Evolutionary conservation across 2,113 vertebrate genomes (phyloP).

Genomic region (Atrichornis clamosus): DNA sequence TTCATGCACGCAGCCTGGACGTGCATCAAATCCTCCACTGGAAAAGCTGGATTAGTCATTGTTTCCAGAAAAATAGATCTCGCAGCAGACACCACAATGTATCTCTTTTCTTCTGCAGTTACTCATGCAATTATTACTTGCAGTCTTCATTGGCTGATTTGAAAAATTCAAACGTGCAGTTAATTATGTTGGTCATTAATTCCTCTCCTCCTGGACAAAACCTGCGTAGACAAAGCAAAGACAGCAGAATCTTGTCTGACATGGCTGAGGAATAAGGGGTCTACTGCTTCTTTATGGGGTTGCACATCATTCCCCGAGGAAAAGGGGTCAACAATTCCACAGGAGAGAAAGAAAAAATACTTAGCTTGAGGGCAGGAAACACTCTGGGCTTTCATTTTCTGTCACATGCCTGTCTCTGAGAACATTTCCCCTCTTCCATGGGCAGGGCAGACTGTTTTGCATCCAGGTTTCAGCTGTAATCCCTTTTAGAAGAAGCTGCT

Average conservation of each 20-base stretch:
- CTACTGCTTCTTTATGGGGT: background rate
- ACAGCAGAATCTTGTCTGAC: background rate
- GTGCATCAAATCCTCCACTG: background rate
- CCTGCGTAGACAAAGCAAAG: background rate
- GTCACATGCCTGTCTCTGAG: background rate
- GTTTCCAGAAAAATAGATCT: slow-evolving; percentile 16
- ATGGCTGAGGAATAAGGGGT: background rate
- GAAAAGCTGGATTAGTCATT: background rate
- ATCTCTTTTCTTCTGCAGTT: background rate
- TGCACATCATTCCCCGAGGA: background rate
- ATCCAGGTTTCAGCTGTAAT: background rate
- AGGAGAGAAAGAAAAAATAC: background rate
- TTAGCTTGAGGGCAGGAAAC: background rate
- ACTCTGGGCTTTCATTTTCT: background rate
- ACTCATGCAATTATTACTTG: background rate
- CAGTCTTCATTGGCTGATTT: background rate
- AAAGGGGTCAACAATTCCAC: background rate
- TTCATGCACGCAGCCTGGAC: background rate
- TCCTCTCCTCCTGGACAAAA: background rate
- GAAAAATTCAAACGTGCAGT: background rate
- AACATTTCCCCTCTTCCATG: background rate
- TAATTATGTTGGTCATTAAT: background rate
- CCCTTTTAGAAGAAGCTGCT: background rate
- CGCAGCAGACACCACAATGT: slow-evolving; percentile 9
- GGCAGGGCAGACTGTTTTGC: background rate